These are phyloP conservation scores for Julus scanicus DNA, from an alignment of 2,888 invertebrate genomes.

Conservation along the genomic window DNA sequence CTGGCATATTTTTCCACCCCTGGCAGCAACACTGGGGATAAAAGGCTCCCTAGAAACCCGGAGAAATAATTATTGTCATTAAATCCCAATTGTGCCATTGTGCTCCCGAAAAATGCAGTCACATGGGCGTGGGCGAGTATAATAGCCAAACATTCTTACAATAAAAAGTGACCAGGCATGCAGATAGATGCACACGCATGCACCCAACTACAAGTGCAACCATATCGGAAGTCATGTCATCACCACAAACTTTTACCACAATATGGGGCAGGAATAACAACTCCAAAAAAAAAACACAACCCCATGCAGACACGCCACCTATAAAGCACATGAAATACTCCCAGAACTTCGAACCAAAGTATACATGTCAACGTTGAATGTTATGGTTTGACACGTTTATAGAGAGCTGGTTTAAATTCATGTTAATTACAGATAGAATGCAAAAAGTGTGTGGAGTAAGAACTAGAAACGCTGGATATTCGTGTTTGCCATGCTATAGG, in stretches of 20 bases:
- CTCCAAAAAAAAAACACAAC: background rate
- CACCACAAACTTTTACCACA: background rate
- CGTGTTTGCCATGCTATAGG: background rate
- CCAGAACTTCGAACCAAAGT: background rate
- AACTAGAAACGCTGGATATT: background rate
- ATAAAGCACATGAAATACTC: background rate
- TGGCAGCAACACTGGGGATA: conserved; percentile 27
- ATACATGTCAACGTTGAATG: background rate
- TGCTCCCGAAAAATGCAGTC: conserved; percentile 39
- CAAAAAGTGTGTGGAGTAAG: background rate
- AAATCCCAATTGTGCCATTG: conserved; percentile 42
- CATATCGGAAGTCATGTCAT: conserved; percentile 2
- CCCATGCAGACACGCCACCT: background rate
- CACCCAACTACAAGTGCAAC: background rate
- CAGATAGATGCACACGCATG: background rate
- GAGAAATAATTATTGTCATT: conserved; percentile 39
- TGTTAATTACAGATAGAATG: background rate
- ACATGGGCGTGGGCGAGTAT: conserved; percentile 39
- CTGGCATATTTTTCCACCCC: conserved; percentile 39
- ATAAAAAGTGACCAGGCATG: conserved; percentile 39
- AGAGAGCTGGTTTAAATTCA: background rate
- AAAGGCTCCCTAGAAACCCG: background rate
- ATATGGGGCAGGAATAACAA: background rate
- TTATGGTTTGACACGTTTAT: background rate
- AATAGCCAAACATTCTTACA: conserved; percentile 42